Evolutionary conservation across 2,797 vertebrate species (phyloP).

Genomic region (Aeoliscus strigatus): DNA sequence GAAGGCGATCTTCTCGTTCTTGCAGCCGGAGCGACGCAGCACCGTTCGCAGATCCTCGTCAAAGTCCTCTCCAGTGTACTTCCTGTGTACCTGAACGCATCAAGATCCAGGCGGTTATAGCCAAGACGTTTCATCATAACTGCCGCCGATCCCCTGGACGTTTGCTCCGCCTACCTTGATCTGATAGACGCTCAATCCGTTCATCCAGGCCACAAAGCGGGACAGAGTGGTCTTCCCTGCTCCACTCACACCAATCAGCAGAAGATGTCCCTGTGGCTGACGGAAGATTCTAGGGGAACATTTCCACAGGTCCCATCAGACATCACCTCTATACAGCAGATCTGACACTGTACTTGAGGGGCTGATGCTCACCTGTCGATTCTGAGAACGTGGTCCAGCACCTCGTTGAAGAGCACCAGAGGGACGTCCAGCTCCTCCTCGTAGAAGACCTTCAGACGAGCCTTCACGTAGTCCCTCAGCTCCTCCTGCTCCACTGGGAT

Average conservation of each 20-base stretch:
- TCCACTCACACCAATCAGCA: slow-evolving; percentile 96
- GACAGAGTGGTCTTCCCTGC: slow-evolving; percentile 97
- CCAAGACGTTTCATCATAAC: background rate
- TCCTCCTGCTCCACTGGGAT: slow-evolving; percentile 98
- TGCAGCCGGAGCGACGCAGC: slow-evolving; percentile 92
- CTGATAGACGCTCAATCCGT: slow-evolving; percentile 96
- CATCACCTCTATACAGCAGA: background rate
- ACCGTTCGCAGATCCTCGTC: slow-evolving; percentile 96
- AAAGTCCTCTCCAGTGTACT: slow-evolving; percentile 98
- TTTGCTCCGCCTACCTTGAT: slow-evolving; percentile 83
- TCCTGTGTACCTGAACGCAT: slow-evolving; percentile 86
- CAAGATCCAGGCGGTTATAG: background rate
- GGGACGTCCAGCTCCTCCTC: slow-evolving; percentile 98
- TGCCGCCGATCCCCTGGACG: background rate
- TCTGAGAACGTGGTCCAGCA: slow-evolving; percentile 93
- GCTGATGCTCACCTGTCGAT: slow-evolving; percentile 84
- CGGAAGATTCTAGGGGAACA: slow-evolving; percentile 89
- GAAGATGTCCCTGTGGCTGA: slow-evolving; percentile 95
- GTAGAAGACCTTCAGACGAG: slow-evolving; percentile 97
- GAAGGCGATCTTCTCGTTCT: slow-evolving; percentile 98
- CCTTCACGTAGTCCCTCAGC: slow-evolving; percentile 96
- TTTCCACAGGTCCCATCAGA: background rate
- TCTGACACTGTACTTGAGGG: background rate
- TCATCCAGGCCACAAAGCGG: slow-evolving; percentile 99
- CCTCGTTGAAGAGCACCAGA: slow-evolving; percentile 96